A percentile compares a stretch with the other conserved stretches of the same genome.
phyloP scores from a whole-genome alignment of 1,140 invertebrate genomes.

The Panulirus ornatus region DNA sequence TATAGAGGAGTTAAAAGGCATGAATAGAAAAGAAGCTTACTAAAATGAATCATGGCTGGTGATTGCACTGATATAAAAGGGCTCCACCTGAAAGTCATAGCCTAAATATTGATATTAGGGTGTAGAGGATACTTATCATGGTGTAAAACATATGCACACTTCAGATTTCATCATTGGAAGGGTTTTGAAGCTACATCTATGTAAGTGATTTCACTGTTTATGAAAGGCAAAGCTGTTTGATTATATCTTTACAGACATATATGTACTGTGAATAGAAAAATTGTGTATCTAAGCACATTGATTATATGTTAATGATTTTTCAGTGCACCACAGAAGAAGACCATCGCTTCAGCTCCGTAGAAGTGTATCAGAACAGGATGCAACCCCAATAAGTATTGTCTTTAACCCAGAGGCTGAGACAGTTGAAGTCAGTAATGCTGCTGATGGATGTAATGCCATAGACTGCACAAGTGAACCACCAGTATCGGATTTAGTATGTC shows the following conservation, averaged over 20 bases:
- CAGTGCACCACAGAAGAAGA: constrained; percentile 47
- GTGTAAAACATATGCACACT: neutral
- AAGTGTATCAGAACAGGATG: neutral
- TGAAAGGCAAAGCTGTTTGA: too few species aligned
- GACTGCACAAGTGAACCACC: constrained; percentile 29
- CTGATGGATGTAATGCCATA: constrained; percentile 24
- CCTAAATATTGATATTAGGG: too few species aligned
- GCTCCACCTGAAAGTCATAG: too few species aligned
- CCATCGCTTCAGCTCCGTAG: constrained; percentile 34
- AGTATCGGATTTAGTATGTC: constrained; percentile 35
- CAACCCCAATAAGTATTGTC: constrained; percentile 24
- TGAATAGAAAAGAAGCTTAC: too few species aligned
- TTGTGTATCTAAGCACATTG: neutral
- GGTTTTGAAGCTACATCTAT: neutral
- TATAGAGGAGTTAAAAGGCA: too few species aligned
- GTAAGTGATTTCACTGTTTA: too few species aligned
- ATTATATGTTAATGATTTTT: constrained; percentile 6
- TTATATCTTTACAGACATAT: too few species aligned
- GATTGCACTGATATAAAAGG: too few species aligned
- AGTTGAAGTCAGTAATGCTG: constrained; percentile 23
- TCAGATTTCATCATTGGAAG: neutral
- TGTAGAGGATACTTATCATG: neutral
- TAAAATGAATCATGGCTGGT: too few species aligned
- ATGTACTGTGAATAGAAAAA: too few species aligned
- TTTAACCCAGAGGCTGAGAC: constrained; percentile 6